Evolutionary conservation across 1,140 invertebrate genomes (phyloP).

Genomic region (Drosophila erecta): DNA sequence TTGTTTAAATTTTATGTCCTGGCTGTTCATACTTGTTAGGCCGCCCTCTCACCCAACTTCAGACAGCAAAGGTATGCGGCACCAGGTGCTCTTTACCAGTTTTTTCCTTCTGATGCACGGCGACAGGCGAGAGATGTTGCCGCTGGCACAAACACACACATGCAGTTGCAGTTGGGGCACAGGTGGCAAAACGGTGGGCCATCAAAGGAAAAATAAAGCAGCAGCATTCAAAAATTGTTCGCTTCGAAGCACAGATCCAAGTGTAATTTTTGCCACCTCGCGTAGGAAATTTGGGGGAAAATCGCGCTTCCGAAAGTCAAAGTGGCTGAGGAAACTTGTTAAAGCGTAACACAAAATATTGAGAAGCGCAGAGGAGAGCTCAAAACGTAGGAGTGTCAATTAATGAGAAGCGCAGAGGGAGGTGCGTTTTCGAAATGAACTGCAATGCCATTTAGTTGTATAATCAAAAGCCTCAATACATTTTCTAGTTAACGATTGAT

Average conservation of each 20-base stretch:
- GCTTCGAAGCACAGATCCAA: conserved; percentile 11
- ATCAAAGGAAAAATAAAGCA: conserved; percentile 7
- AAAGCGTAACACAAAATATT: neutral
- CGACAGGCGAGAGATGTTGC: conserved; percentile 21
- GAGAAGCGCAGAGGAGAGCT: neutral
- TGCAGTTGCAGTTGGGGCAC: conserved; percentile 1
- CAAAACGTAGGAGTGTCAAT: neutral
- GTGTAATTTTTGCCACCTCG: conserved; percentile 23
- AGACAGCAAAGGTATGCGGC: conserved; percentile 7
- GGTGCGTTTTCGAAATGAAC: neutral
- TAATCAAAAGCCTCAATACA: neutral
- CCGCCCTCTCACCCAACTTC: conserved; percentile 4
- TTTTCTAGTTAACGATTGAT: neutral
- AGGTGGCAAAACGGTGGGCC: conserved; percentile 24
- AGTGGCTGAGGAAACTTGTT: conserved; percentile 2
- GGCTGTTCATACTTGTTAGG: conserved; percentile 42
- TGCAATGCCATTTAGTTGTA: neutral
- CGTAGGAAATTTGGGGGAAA: neutral
- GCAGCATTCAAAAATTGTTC: conserved; percentile 12
- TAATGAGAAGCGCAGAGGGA: conserved; percentile 2
- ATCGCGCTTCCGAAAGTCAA: conserved; percentile 11
- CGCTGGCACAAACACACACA: conserved; percentile 4
- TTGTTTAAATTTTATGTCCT: conserved; percentile 61
- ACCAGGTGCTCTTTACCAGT: neutral
- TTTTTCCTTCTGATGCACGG: conserved; percentile 10